These are phyloP conservation scores for Syrmaticus mikado DNA, from an alignment of 2,113 vertebrate species.

Conservation along the genomic window DNA sequence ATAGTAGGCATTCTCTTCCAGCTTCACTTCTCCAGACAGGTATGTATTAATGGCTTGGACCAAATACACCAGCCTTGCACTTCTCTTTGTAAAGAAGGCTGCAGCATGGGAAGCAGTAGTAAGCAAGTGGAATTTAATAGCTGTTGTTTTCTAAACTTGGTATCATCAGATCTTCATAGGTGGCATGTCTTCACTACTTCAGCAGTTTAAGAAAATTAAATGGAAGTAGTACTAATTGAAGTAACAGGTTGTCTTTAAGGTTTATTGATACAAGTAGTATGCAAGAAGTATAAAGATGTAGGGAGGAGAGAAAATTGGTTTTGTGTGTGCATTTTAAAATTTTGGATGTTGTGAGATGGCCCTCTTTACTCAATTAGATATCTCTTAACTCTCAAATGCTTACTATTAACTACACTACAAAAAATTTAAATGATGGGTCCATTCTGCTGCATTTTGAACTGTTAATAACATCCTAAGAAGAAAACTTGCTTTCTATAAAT, in stretches of 20 bases:
- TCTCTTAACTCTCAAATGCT: background rate
- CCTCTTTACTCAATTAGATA: background rate
- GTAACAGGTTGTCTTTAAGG: background rate
- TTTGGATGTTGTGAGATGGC: background rate
- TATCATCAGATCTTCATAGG: background rate
- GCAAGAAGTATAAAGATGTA: background rate
- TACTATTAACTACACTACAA: background rate
- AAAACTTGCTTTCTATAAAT: background rate
- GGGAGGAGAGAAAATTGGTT: background rate
- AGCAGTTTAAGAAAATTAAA: background rate
- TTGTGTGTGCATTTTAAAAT: background rate
- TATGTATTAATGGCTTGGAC: background rate
- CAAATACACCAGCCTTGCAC: background rate
- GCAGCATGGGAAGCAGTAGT: background rate
- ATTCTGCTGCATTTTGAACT: background rate
- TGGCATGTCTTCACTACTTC: background rate
- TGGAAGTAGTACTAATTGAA: background rate
- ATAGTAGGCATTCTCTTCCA: background rate
- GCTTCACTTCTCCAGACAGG: background rate
- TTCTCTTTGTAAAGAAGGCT: background rate
- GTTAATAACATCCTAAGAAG: background rate
- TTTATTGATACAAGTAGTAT: accelerated
- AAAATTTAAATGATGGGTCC: background rate
- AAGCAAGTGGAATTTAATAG: background rate
- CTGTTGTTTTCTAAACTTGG: background rate